Percentiles rank a stretch among this genome's conserved stretches.
These are phyloP conservation scores for Scaptomyza tumidula DNA, from an alignment of 2,888 invertebrate species.

Conservation along the genomic window DNA sequence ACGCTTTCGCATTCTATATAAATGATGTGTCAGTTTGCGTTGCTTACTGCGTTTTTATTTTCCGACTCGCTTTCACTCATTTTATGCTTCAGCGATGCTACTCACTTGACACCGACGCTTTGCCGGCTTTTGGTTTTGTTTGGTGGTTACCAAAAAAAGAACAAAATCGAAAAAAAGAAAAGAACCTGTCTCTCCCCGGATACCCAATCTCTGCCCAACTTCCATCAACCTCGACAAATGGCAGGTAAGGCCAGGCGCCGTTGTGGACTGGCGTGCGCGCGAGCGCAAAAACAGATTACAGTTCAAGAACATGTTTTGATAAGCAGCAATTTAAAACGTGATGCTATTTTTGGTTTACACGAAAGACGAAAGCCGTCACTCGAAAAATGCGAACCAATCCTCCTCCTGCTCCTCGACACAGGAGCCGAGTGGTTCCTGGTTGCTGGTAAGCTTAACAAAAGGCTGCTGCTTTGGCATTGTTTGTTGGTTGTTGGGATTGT, in stretches of 20 bases:
- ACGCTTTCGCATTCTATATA: slow-evolving; percentile 49
- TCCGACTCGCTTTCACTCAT: slow-evolving; percentile 72
- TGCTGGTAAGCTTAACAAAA: slow-evolving; percentile 48
- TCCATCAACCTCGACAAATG: slow-evolving; percentile 15
- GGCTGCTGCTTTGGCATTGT: slow-evolving; percentile 14
- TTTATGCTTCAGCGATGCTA: slow-evolving; percentile 64
- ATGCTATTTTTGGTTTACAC: slow-evolving; percentile 77
- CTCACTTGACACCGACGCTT: slow-evolving; percentile 62
- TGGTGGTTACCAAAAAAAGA: slow-evolving; percentile 31
- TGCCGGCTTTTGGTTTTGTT: slow-evolving; percentile 60
- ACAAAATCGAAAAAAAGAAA: background rate
- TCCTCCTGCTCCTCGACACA: slow-evolving; percentile 4
- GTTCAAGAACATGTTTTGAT: slow-evolving; percentile 80
- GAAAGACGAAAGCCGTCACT: slow-evolving; percentile 13
- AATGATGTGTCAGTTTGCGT: slow-evolving; percentile 81
- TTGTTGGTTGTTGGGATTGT: too few relatives aligned
- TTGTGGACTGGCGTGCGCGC: slow-evolving; percentile 52
- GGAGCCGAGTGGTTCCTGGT: slow-evolving; percentile 16
- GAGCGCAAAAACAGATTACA: slow-evolving; percentile 78
- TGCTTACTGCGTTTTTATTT: slow-evolving; percentile 74
- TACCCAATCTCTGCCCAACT: background rate
- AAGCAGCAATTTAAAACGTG: slow-evolving; percentile 82
- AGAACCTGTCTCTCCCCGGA: slow-evolving; percentile 1
- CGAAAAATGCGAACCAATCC: slow-evolving; percentile 3
- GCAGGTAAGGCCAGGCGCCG: slow-evolving; percentile 37